Base-by-base conservation (phyloP, 2,888 invertebrate species). In the Pseudoips prasinana region DNA sequence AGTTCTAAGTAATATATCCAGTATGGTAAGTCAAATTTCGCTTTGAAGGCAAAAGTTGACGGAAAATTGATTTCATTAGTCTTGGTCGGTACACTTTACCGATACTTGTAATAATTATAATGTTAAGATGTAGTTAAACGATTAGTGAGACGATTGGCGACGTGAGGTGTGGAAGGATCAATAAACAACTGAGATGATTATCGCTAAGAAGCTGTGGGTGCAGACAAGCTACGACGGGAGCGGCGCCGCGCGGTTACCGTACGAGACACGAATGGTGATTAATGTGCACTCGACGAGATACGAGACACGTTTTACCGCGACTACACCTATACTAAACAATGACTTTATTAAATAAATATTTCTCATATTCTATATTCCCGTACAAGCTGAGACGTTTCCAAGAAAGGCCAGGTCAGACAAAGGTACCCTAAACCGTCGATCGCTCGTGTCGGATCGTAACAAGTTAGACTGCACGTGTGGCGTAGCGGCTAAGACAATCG, bases 61-160 rank as follows among this genome's bases (percentile, higher is more conserved):
- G 58, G 42, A 38, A 48, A 53, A 52, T 52, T 57, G 58, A 54
- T 52, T 54, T 48, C 48, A 24, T 39, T 35, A 57, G 58, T 57
- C 37, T 46, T 30, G 33, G 32, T 52, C 47, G 41, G 25, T 37
- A 43, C 20, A 20, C 20, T 20, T 57, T 48, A 57, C 33, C 48
- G 58, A 53, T 54, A 57, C 54, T 54, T 39, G 22, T 57, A 40
- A 56, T 54, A 45, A 41, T 41, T 27, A 33, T 29, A 40, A 11
- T 22, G 20, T 33, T 37, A 45, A 35, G 39, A 31, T 26, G 10
- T 11, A 29, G 29, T 33, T 28, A 14, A 25, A 33, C 8, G 36
- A 9, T 33, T 17, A 35, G 26, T 32, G 14, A 24, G 20, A 24
- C 23, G 27, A 9, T 33, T 17, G 32, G 26, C 29, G 14, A 24